A percentile compares a stretch with the other conserved stretches of the same genome.
Conservation (phyloP, 2,113 vertebrate genomes). For the Trochalopteron elliotii region DNA sequence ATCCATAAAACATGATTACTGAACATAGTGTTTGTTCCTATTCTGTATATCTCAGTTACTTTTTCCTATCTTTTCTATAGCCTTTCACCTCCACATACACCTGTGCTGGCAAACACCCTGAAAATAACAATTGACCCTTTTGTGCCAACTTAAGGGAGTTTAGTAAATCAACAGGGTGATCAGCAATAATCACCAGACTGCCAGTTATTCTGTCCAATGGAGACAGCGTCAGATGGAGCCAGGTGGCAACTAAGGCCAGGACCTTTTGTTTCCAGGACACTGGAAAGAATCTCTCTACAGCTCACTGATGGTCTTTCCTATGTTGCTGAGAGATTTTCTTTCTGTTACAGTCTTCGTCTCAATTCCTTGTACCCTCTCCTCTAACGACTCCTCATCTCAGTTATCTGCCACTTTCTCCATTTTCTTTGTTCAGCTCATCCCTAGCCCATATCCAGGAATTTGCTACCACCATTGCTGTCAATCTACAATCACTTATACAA, state of each 20-base stretch:
- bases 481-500: background rate
- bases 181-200: background rate
- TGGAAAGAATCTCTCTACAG: background rate
- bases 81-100: background rate
- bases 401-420: background rate
- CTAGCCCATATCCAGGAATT: background rate
- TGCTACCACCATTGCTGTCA: background rate
- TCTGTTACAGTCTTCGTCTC: background rate
- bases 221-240: background rate
- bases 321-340: background rate
- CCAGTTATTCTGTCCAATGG: background rate
- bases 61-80: background rate
- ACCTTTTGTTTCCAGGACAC: background rate
- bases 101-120: background rate
- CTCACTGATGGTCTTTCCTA: background rate
- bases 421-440: background rate
- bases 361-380: background rate
- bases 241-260: background rate
- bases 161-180: background rate
- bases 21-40: background rate
- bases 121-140: background rate
- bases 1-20: background rate
- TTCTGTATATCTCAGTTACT: background rate
- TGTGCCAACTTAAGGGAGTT: background rate
- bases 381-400: background rate